Base-by-base conservation (phyloP, 1,140 invertebrate genomes). In the Scylla paramamosain region DNA sequence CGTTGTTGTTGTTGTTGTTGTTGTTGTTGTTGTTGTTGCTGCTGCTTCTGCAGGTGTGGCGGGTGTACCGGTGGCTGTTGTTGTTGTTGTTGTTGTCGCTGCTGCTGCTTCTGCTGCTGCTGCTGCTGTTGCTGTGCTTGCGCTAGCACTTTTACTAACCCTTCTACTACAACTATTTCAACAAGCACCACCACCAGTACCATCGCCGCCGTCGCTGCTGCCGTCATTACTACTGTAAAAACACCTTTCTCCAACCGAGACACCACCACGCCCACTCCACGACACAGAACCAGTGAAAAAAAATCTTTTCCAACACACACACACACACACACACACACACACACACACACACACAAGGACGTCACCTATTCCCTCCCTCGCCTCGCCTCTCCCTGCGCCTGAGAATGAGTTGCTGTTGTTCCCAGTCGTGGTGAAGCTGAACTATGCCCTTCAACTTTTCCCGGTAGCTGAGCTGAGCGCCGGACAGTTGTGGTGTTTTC, bases 251-350 rank as follows among this genome's bases (percentile, higher is more conserved):
- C 2, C 52, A 3, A 39, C 39, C 39, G 6, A 39, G 39, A 39
- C 39, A 39, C 39, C 39, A 39, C 39, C 39, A 39, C 39, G 39
- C 39, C 39, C 39, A 39, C 39, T 39, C 39, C 39, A 39, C 6
- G 6, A 39, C 39, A 39, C 39, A 39, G 39, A 39, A 39, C 39
- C 39, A 2, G 39, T 39, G 39, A 39, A 6, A 39, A 39, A 39
- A 39, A 39, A 39, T 39, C 1, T 39, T 6, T 39, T 39, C 39
- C n/a, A 1, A 88, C 32, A 88, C 86, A 88, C 86, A 82, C 77
- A 82, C 77, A 82, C 77, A 82, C 77, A 82, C 77, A 82, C 77
- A 82, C 77, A 82, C 77, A 82, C 77, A 82, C 77, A 82, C 77
- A 82, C 77, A 84, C 83, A 84, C 83, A 84, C 83, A 84, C 83